These are phyloP conservation scores for Aptenodytes forsteri DNA, from an alignment of 2,113 vertebrate species.

Conservation along the genomic window DNA sequence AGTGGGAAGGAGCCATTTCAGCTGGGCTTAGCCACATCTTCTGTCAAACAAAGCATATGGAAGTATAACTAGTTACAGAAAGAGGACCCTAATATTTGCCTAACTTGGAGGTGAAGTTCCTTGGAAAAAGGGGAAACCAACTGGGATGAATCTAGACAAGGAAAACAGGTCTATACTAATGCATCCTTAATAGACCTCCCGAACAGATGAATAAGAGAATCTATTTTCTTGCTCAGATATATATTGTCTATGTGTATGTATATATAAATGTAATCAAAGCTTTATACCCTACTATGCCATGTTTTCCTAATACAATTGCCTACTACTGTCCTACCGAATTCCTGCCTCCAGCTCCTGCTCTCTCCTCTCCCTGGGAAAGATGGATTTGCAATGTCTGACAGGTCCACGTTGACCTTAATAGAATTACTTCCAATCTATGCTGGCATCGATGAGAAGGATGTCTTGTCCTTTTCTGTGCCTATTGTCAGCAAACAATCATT, in stretches of 20 bases:
- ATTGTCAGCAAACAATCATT: not conserved
- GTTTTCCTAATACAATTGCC: not conserved
- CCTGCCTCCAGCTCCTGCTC: not conserved
- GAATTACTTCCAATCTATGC: conserved; percentile 29
- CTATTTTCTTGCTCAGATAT: not conserved
- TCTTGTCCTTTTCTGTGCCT: not conserved
- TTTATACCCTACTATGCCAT: not conserved
- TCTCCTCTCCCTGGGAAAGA: not conserved
- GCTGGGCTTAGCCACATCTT: not conserved
- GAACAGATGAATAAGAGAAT: not conserved
- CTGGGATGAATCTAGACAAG: not conserved
- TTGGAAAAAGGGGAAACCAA: not conserved
- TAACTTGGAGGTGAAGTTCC: not conserved
- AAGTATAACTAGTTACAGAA: not conserved
- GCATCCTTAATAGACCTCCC: not conserved
- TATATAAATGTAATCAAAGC: not conserved
- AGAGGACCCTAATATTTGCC: not conserved
- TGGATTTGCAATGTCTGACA: conserved; percentile 16
- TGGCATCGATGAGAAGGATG: not conserved
- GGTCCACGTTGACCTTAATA: not conserved
- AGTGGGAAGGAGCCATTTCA: not conserved
- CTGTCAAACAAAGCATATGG: not conserved
- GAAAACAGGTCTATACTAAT: not conserved
- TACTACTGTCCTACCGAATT: not conserved
- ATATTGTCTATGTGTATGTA: not conserved